Evolutionary conservation across 2,888 invertebrate genomes (phyloP), one percentile per base, ranked within the genome.

Genomic region (Parascotia fuliginaria): DNA sequence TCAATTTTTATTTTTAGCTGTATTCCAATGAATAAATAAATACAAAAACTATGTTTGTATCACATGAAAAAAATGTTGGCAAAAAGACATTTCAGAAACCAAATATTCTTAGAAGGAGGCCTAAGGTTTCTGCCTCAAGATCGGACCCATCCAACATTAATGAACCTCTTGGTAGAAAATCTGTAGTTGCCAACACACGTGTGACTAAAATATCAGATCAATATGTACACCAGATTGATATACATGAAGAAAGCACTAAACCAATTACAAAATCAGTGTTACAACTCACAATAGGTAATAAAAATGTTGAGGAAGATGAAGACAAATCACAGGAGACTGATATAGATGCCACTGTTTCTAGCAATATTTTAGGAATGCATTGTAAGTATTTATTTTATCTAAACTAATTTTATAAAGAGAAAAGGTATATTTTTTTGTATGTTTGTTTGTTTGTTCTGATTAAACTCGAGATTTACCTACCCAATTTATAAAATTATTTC

Each of bases 41-140:
- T 39, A 47, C 56, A 60, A 48, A 45, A 69, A 77, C 55, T 53
- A 89, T 91, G 89, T 89, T 87, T 74, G 75, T 81, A 37, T 76
- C 87, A 42, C 79, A 81, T 60, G 82, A 87, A 50, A 82, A 70
- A 56, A 78, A 75, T 62, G 61, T 70, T 38, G 58, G 56, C 33
- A 88, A 81, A 57, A 89, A 83, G 66, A 77, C 77, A 53, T 85
- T 84, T 61, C 85, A 87, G 60, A 91, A 89, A 60, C 91, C 91
- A 43, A 92, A 91, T 63, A 92, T 92, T 53, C 78, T 92, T 15
- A 74, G 91, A 49, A 84, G 75, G 57, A 88, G 82, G 53, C 41
- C 79, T 7, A 87, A 83, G 49, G 52, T 62, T 36, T 58, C 70
- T 31, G 19, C 42, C 15, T 29, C 55, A 48, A 71, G 56, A 54